Evolutionary conservation across 2,113 vertebrate species (phyloP).

Genomic region (Channa argus): DNA sequence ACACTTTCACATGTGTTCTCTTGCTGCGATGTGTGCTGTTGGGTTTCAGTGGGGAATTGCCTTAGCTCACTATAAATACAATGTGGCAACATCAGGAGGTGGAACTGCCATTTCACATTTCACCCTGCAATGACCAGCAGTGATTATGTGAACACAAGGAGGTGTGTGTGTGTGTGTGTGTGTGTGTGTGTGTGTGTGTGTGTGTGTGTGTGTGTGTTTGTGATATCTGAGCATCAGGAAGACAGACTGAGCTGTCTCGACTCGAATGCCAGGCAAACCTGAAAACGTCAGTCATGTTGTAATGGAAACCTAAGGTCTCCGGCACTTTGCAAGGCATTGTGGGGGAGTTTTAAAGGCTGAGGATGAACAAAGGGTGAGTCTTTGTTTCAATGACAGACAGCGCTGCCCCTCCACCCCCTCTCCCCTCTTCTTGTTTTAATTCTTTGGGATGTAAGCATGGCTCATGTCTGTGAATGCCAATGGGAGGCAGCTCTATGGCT

Average conservation of each 20-base stretch:
- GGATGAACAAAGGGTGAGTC: conserved; percentile 71
- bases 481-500: conserved; percentile 76
- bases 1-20: no score
- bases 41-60: background rate
- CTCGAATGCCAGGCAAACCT: background rate
- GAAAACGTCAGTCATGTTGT: conserved; percentile 49
- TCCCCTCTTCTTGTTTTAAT: conserved; percentile 59
- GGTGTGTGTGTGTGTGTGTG: background rate
- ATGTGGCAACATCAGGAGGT: conserved; percentile 2
- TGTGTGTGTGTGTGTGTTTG: background rate
- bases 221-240: background rate
- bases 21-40: background rate
- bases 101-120: conserved; percentile 16
- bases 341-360: conserved; percentile 56
- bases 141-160: background rate
- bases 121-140: background rate
- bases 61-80: background rate
- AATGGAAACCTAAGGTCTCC: conserved; percentile 53
- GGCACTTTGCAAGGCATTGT: conserved; percentile 45
- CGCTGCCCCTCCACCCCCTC: background rate
- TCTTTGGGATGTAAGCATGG: conserved; percentile 68
- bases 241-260: background rate
- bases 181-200: background rate
- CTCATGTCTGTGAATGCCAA: conserved; percentile 77
- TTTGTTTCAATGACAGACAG: conserved; percentile 75